phyloP scores from a whole-genome alignment of 2,797 vertebrate genomes.

The Diplodus puntazzo region DNA sequence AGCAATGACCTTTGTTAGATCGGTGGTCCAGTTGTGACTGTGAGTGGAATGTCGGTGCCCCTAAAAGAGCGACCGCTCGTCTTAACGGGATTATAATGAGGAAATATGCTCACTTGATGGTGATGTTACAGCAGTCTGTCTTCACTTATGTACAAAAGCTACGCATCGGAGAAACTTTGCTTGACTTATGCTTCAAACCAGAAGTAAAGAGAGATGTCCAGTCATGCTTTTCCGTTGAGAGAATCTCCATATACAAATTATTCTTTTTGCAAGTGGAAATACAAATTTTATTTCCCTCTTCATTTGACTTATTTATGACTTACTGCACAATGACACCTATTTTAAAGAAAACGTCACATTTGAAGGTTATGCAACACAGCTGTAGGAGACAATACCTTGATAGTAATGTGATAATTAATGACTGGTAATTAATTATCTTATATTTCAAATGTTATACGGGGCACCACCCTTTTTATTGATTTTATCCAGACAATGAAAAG shows the following conservation, averaged over 20 bases:
- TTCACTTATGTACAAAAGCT: constrained; percentile 34
- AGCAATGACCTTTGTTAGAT: constrained; percentile 75
- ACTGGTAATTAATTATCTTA: too few species aligned
- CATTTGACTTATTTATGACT: constrained; percentile 26
- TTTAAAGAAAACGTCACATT: constrained; percentile 43
- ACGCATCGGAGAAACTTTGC: constrained; percentile 10
- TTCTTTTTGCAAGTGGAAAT: constrained; percentile 4
- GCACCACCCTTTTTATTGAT: too few species aligned
- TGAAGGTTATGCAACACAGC: constrained; percentile 57
- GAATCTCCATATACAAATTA: constrained; percentile 6
- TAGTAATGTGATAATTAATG: too few species aligned
- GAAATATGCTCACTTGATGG: constrained; percentile 47
- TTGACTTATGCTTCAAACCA: constrained; percentile 21
- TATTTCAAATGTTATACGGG: too few species aligned
- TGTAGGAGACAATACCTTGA: too few species aligned
- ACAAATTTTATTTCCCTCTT: constrained; percentile 24
- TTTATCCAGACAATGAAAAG: too few species aligned
- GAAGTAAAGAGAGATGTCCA: constrained; percentile 19
- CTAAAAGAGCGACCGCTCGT: constrained; percentile 65
- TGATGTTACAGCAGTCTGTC: constrained; percentile 42
- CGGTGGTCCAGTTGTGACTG: constrained; percentile 71
- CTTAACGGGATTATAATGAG: constrained; percentile 69
- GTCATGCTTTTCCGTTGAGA: not conserved
- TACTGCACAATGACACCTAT: constrained; percentile 17
- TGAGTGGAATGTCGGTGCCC: constrained; percentile 71